Evolutionary conservation across 2,797 vertebrate genomes (phyloP).

Genomic region (Spinus pinus): DNA sequence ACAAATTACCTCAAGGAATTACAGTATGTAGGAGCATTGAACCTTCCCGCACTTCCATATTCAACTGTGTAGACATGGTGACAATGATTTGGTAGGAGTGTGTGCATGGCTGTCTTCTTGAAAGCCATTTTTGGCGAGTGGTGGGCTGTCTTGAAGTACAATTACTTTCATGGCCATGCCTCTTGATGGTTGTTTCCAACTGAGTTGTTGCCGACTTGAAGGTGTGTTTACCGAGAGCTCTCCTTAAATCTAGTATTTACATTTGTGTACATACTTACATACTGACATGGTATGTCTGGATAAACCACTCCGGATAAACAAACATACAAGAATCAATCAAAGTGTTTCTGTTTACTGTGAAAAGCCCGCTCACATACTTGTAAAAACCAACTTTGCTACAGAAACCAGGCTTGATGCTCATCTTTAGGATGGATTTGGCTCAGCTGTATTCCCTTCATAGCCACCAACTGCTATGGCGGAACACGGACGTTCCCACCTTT

Average conservation of each 20-base stretch:
- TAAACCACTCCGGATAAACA: neutral
- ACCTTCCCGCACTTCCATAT: fast-evolving
- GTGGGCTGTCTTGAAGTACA: neutral
- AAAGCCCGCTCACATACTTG: neutral
- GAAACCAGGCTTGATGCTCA: neutral
- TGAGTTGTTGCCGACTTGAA: neutral
- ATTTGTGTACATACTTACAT: neutral
- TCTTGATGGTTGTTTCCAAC: neutral
- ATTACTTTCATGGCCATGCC: neutral
- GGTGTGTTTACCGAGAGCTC: neutral
- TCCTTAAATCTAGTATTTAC: neutral
- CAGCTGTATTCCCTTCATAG: fast-evolving
- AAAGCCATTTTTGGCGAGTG: neutral
- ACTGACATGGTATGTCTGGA: neutral
- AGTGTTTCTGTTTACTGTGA: neutral
- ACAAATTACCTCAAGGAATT: neutral
- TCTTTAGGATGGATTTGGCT: neutral
- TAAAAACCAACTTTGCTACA: neutral
- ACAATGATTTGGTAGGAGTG: neutral
- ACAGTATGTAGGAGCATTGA: neutral
- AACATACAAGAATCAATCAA: neutral
- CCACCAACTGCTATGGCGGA: neutral
- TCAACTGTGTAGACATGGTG: neutral
- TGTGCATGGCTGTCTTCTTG: fast-evolving
- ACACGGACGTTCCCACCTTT: fast-evolving